These are phyloP conservation scores for Strongylocentrotus purpuratus DNA, from an alignment of 35 echinoderm and acorn worm genomes.

Conservation along the genomic window DNA sequence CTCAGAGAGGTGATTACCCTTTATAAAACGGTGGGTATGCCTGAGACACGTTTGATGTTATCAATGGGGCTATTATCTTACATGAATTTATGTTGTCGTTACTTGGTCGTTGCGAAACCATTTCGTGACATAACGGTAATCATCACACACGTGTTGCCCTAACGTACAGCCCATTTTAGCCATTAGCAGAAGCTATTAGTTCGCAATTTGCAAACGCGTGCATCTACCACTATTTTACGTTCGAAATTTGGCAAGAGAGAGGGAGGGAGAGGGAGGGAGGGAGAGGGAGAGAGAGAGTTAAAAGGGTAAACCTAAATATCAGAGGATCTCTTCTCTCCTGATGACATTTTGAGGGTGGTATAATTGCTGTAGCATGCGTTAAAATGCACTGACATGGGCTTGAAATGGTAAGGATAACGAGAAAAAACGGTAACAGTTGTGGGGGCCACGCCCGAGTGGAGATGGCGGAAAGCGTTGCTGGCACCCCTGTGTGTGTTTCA, in stretches of 20 bases:
- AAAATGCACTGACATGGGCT: slow-evolving; percentile 19
- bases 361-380: slow-evolving; percentile 29
- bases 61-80: background rate
- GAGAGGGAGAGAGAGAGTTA: background rate
- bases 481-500: slow-evolving; percentile 8
- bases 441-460: slow-evolving; percentile 21
- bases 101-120: background rate
- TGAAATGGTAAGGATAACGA: slow-evolving; percentile 6
- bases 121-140: slow-evolving; percentile 5
- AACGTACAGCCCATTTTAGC: background rate
- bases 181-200: slow-evolving; percentile 20
- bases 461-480: background rate
- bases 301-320: background rate
- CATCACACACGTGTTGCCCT: background rate
- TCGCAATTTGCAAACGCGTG: slow-evolving; percentile 39
- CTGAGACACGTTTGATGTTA: background rate
- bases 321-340: background rate
- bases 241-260: background rate
- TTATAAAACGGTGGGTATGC: background rate
- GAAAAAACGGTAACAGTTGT: slow-evolving; percentile 49
- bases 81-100: slow-evolving; percentile 2
- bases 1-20: background rate
- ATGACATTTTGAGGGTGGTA: slow-evolving; percentile 7
- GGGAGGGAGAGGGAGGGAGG: background rate
- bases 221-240: background rate